A percentile compares a stretch with the other conserved stretches of the same genome.
Evolutionary conservation across 1,140 invertebrate species (phyloP).

Genomic region (Zaprionus vittiger): DNA sequence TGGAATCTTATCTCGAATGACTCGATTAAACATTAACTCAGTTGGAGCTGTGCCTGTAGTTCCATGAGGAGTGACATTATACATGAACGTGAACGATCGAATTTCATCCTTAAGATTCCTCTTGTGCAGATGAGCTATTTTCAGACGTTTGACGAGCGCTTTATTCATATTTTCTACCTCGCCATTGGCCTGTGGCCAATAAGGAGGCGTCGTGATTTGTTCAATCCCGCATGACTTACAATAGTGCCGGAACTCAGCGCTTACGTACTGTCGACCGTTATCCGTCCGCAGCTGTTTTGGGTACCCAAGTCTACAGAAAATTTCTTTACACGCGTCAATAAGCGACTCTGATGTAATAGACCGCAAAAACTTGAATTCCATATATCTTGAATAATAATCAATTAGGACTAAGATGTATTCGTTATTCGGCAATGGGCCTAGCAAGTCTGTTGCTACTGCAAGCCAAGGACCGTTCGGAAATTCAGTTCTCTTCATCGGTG

Average conservation of each 20-base stretch:
- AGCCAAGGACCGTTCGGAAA: no score
- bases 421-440: slow-evolving; percentile 33
- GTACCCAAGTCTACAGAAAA: neutral
- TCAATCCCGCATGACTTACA: slow-evolving; percentile 37
- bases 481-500: no score
- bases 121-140: slow-evolving; percentile 29
- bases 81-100: slow-evolving; percentile 34
- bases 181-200: slow-evolving; percentile 71
- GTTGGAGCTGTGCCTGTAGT: slow-evolving; percentile 47
- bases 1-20: slow-evolving; percentile 48
- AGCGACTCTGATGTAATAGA: neutral
- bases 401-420: slow-evolving; percentile 31
- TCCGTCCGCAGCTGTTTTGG: neutral
- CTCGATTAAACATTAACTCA: slow-evolving; percentile 49
- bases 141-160: slow-evolving; percentile 41
- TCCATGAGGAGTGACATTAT: slow-evolving; percentile 56
- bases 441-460: neutral
- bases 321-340: neutral
- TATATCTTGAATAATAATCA: slow-evolving; percentile 45
- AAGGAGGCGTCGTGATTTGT: slow-evolving; percentile 40
- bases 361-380: slow-evolving; percentile 23
- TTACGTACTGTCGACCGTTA: neutral
- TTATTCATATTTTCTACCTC: slow-evolving; percentile 62
- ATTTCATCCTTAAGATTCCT: slow-evolving; percentile 35
- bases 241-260: slow-evolving; percentile 36